Base-by-base conservation (phyloP, 23 tunicate species). In the Phallusia fumigata region DNA sequence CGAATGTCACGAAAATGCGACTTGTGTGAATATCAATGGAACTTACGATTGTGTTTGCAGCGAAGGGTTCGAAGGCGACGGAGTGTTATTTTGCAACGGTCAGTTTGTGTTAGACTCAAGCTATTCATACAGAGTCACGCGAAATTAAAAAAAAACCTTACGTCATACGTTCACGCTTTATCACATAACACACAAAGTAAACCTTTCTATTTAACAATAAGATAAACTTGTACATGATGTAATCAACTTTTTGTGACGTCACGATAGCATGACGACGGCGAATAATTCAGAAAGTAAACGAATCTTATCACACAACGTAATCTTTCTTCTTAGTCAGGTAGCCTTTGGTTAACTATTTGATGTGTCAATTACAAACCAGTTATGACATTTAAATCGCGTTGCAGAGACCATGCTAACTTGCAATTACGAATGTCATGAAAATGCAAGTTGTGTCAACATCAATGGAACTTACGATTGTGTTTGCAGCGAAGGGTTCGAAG, bases 401-500 rank as follows among this genome's bases (percentile, higher is more conserved):
- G 47, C 47, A 40, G 47, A 40, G 10, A 10, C 5, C 5, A 10
- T 40, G 5, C 47, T 58, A 1, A 16, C 11, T 6, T 24, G 69
- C 28, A 58, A 58, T 13, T 6, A 21, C 69, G 69, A 6, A 6
- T 58, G 69, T 58, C 69, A 58, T 13, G 69, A 21, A 58, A 36
- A 44, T 30, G 81, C 81, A 3, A 78, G 18, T 47, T 78, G 81
- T 18, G 47, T 47, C 11, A 36, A 35, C 28, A 5, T 11, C 58
- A 36, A 78, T 31, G 81, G 81, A 22, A 33, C 81, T 30, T 78
- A 35, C 19, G 24, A n/a, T n/a, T 78, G 81, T 47, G 81, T 33
- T 18, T 78, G 81, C 19, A 44, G 24, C n/a, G 19, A 36, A 8
- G 81, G 81, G 18, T 78, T 40, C 58, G 47, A 8, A 2, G 81